Percentiles rank a stretch among this genome's conserved stretches.
Evolutionary conservation across 2,113 vertebrate species (phyloP).

Genomic region (Bufo gargarizans): DNA sequence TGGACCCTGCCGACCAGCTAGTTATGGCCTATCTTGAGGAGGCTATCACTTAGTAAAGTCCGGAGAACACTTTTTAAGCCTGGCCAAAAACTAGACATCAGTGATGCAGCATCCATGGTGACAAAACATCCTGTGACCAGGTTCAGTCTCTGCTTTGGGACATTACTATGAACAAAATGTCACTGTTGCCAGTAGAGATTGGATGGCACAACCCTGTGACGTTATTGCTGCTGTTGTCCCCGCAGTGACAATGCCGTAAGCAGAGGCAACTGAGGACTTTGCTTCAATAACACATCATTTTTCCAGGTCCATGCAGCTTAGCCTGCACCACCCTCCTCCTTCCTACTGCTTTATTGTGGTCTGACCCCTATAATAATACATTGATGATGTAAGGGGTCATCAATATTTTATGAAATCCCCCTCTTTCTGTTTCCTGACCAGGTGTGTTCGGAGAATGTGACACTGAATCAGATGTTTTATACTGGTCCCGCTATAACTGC

Average conservation of each 20-base stretch:
- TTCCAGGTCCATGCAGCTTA: neutral
- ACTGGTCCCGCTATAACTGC: conserved; percentile 92
- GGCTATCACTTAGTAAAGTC: too few relatives aligned
- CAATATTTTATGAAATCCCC: too few relatives aligned
- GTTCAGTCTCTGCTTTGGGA: neutral
- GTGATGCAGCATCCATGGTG: neutral
- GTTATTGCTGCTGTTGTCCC: neutral
- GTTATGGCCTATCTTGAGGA: too few relatives aligned
- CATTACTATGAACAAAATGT: neutral
- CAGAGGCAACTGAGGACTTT: too few relatives aligned
- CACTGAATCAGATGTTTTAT: conserved; percentile 83
- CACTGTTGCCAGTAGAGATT: neutral
- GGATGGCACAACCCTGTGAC: neutral
- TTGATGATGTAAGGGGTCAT: too few relatives aligned
- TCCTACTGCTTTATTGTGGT: neutral
- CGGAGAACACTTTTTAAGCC: neutral
- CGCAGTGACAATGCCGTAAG: too few relatives aligned
- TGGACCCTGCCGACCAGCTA: too few relatives aligned
- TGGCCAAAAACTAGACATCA: neutral
- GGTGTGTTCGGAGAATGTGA: conserved; percentile 93
- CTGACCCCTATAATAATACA: too few relatives aligned
- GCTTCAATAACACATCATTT: too few relatives aligned
- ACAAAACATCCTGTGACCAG: neutral
- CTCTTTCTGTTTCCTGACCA: conserved; percentile 59
- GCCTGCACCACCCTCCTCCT: neutral